These are phyloP conservation scores for Eulimnadia texana DNA, from an alignment of 1,140 invertebrate genomes.

Conservation along the genomic window DNA sequence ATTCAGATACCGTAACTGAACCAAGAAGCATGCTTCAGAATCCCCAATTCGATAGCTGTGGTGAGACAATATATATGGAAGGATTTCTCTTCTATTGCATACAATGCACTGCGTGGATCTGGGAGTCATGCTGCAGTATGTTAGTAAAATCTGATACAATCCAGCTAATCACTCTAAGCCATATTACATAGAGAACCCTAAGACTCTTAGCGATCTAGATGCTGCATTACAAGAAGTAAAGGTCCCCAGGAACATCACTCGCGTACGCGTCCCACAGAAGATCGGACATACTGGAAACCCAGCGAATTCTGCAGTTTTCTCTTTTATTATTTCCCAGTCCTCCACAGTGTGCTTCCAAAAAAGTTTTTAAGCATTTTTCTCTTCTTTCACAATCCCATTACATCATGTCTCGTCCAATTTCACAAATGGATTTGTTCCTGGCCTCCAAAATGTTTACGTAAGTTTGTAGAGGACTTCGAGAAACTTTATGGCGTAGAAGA, in stretches of 20 bases:
- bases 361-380: neutral
- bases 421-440: neutral
- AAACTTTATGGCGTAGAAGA: neutral
- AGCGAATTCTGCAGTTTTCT: neutral
- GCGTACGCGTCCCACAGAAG: neutral
- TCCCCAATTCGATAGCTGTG: no score
- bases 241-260: neutral
- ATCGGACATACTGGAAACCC: neutral
- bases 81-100: neutral
- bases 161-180: neutral
- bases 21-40: no score
- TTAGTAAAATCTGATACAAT: neutral
- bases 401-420: neutral
- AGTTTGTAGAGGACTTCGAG: conserved; percentile 1
- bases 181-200: neutral
- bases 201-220: neutral
- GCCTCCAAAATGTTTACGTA: neutral
- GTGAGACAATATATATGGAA: no score
- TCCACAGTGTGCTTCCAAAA: neutral
- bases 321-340: neutral
- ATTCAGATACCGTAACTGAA: no score
- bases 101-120: neutral
- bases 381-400: neutral
- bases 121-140: neutral
- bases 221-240: no score